Evolutionary conservation across 2,797 vertebrate genomes (phyloP).

Genomic region (Apogon talboti): DNA sequence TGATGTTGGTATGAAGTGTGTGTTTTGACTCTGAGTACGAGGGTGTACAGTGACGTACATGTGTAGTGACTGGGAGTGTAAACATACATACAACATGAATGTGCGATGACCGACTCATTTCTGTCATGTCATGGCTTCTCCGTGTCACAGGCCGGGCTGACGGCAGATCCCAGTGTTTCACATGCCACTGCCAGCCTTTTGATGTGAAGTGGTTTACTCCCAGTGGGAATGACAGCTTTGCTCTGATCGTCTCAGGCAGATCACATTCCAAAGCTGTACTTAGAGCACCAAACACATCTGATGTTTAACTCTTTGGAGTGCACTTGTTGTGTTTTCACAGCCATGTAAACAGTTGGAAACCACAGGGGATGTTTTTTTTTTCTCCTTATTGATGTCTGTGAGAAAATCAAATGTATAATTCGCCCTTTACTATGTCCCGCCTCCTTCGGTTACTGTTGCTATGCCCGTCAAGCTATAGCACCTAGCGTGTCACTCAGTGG

Average conservation of each 20-base stretch:
- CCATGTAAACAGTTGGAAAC: constrained; percentile 60
- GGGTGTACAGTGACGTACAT: constrained; percentile 1
- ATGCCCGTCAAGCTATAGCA: too few species aligned
- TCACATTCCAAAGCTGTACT: constrained; percentile 50
- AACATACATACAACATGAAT: too few species aligned
- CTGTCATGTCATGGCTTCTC: constrained; percentile 50
- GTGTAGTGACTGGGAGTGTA: too few species aligned
- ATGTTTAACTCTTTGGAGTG: constrained; percentile 58
- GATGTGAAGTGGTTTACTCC: constrained; percentile 40
- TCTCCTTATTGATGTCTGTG: constrained; percentile 44
- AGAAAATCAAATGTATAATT: constrained; percentile 45
- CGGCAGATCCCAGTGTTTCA: constrained; percentile 29
- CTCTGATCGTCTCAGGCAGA: constrained; percentile 44
- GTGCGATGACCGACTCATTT: constrained; percentile 31
- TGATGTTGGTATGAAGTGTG: constrained; percentile 63
- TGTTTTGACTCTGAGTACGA: constrained; percentile 69
- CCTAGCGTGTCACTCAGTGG: too few species aligned
- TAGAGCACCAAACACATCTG: constrained; percentile 57
- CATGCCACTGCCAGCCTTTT: constrained; percentile 24
- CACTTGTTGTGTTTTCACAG: constrained; percentile 48
- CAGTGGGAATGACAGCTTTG: constrained; percentile 45
- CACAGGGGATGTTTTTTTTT: constrained; percentile 5
- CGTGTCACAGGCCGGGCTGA: constrained; percentile 17
- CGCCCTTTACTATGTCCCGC: too few species aligned
- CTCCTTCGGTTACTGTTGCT: too few species aligned